These are phyloP conservation scores for Camelus dromedarius DNA, from an alignment of 2,113 vertebrate species.

Conservation along the genomic window DNA sequence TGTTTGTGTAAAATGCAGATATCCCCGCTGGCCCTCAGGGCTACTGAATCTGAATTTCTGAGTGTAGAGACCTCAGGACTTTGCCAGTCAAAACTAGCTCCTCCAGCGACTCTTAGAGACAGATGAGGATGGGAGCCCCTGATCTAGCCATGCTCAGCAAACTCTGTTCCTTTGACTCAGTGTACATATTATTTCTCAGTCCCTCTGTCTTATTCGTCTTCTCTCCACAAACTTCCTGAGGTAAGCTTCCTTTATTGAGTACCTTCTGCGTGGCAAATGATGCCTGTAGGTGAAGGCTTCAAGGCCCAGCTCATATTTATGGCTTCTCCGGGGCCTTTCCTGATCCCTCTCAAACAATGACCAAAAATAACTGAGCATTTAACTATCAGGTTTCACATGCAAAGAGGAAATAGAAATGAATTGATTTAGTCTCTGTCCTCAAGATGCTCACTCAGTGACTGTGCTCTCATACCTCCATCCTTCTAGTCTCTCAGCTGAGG, in stretches of 20 bases:
- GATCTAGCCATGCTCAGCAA: background rate
- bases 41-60: background rate
- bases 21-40: background rate
- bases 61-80: background rate
- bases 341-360: background rate
- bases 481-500: background rate
- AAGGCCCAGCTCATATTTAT: background rate
- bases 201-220: background rate
- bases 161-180: background rate
- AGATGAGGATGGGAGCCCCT: background rate
- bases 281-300: background rate
- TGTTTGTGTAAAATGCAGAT: conserved; percentile 47
- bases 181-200: background rate
- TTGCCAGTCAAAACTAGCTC: background rate
- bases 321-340: background rate
- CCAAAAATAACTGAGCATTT: background rate
- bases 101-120: background rate
- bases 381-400: background rate
- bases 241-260: background rate
- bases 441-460: background rate
- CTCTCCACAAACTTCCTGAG: background rate
- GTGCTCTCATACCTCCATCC: background rate
- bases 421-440: background rate
- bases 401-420: background rate
- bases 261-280: background rate